Percentiles rank a stretch among this genome's conserved stretches.
phyloP scores from a whole-genome alignment of 1,140 invertebrate species.

The Meloidogyne exigua region DNA sequence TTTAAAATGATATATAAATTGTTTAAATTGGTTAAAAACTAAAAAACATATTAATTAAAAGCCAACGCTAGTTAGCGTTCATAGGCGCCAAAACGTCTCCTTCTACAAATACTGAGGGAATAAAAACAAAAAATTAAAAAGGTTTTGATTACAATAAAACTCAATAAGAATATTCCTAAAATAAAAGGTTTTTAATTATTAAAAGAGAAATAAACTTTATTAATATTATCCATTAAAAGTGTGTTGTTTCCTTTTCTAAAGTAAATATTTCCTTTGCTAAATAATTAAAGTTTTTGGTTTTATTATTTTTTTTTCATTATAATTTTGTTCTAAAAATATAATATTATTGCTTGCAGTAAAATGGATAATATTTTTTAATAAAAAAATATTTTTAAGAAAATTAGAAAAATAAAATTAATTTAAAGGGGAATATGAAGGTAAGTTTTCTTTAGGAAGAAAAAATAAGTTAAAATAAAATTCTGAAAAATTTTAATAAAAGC shows the following conservation, averaged over 20 bases:
- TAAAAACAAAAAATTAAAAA: background rate
- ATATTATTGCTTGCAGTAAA: background rate
- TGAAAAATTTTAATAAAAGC: too few relatives aligned
- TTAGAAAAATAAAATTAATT: background rate
- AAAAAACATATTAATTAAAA: background rate
- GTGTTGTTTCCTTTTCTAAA: background rate
- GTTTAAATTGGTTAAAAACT: background rate
- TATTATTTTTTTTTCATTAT: background rate
- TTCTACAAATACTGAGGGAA: background rate
- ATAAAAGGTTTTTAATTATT: background rate
- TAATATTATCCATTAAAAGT: constrained; percentile 2
- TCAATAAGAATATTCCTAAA: background rate
- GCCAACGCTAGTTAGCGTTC: background rate
- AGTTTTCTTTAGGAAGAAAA: too few relatives aligned
- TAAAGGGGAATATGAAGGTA: too few relatives aligned
- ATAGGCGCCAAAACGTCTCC: background rate
- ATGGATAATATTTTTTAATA: background rate
- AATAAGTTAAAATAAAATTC: too few relatives aligned
- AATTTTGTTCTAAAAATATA: background rate
- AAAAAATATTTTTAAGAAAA: background rate
- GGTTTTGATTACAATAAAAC: background rate
- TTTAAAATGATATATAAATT: background rate
- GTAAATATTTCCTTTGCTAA: background rate
- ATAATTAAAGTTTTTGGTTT: background rate
- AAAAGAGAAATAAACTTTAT: background rate